Base-by-base conservation (phyloP, 2,888 invertebrate species). In the Cremastinae sp. region DNA sequence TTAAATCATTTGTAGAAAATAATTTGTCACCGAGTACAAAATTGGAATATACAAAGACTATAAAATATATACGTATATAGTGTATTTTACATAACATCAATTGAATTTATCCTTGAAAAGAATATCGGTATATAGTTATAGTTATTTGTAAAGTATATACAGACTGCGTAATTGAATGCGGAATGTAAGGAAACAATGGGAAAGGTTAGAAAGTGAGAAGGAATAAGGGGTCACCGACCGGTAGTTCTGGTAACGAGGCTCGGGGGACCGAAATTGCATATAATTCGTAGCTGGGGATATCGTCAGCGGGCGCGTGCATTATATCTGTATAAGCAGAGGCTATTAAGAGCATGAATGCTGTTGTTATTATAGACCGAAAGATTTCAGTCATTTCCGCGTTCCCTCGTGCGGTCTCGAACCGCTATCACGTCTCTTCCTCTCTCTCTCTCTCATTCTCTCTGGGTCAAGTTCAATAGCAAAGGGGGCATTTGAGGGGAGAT, bases 381-480 rank as follows among this genome's bases (percentile, higher is more conserved):
- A 86, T 87, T 85, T 85, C 84, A 82, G 81, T 82, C 82, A 81
- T 83, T 84, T 80, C 79, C 79, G 78, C 74, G 68, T 81, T 82
- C 80, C 69, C 79, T 74, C 74, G 74, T 28, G 28, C 68, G 72
- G 71, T 54, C 71, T 72, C 66, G 65, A 66, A 66, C 59, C 53
- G 59, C 28, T 53, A 53, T 59, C 54, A 59, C 54, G 51, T 69
- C 66, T 38, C 47, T 54, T 53, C 28, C 41, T 70, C 38, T 47
- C 54, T 58, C 74, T 53, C 66, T 51, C 59, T 59, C 61, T 51
- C 58, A n/a, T 45, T 12, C 69, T 70, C 75, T 84, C 70, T 88
- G 82, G 87, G 87, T 88, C 88, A 88, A 87, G 88, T 87, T 87
- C 86, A 83, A 80, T 76, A 74, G 78, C 69, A 73, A 77, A 74